These are phyloP conservation scores for Clarias magur DNA, from an alignment of 2,113 vertebrate genomes.

Conservation along the genomic window DNA sequence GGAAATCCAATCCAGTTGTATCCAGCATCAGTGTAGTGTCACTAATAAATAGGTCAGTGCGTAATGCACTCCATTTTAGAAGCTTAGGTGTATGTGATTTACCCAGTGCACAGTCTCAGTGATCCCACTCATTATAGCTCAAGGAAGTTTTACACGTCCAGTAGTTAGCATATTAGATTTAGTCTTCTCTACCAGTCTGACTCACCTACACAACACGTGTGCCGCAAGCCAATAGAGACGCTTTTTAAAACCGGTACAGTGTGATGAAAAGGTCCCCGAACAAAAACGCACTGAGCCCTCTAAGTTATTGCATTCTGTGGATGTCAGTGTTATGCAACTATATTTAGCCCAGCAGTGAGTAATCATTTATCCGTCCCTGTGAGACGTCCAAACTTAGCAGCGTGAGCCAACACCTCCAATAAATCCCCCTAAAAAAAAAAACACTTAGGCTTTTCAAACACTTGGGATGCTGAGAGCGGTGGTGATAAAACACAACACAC, in stretches of 20 bases:
- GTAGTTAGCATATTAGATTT: not conserved
- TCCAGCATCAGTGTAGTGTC: not conserved
- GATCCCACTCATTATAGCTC: not conserved
- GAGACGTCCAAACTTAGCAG: constrained; percentile 29
- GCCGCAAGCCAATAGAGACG: not conserved
- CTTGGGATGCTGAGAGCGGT: not conserved
- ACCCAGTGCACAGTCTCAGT: not conserved
- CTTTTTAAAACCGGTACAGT: constrained; percentile 63
- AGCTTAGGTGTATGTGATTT: not conserved
- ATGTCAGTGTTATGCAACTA: constrained; percentile 52
- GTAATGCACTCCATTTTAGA: not conserved
- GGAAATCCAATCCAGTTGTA: not conserved
- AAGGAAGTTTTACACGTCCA: not conserved
- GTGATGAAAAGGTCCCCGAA: constrained; percentile 68
- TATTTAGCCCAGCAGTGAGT: constrained; percentile 47
- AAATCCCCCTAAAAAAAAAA: constrained; percentile 15
- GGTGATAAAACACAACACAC: constrained; percentile 3
- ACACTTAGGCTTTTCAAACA: constrained; percentile 11
- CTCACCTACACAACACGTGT: not conserved
- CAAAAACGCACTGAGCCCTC: not conserved
- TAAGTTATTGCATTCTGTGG: constrained; percentile 34
- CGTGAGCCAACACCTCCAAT: not conserved
- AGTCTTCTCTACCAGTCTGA: not conserved
- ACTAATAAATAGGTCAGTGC: not conserved
- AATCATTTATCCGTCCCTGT: constrained; percentile 42